Evolutionary conservation across 2,113 vertebrate species (phyloP), one percentile per base, ranked within the genome.

Genomic region (Amphilophus citrinellus): DNA sequence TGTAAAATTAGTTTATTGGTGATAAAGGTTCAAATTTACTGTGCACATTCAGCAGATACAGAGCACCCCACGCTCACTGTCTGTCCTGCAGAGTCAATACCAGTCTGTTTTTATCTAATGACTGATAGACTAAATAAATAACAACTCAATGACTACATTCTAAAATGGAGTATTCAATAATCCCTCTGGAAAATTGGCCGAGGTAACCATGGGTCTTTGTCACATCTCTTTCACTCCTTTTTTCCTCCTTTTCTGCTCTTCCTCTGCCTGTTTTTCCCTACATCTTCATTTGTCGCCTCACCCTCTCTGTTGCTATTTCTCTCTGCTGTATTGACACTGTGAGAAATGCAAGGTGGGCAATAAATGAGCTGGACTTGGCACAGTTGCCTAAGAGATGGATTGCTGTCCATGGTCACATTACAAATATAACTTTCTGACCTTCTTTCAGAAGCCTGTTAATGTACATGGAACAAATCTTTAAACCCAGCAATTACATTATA

Each of bases 271-370:
- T 80, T 68, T 66, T 61, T 4, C 1, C 58, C 76, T 63, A 50
- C 42, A 24, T 44, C 57, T 87, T 78, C 80, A 78, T 88, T 83
- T 80, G 68, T 79, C 77, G 56, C 80, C 27, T 56, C 58, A 75
- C 53, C 50, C 10, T 68, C 73, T 85, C 76, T 37, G 20, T 59
- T 86, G 82, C 79, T 76, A 22, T 87, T 78, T 81, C 78, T 76
- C 88, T 83, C 59, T 56, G 37, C 59, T 82, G 71, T 87, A 93
- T 90, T 90, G 90, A 89, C 88, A 92, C 76, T 63, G 89, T 20
- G 76, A 93, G 88, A 88, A 88, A 86, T 91, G 91, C 88, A 89
- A 92, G 60, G 87, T 91, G 87, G 86, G 93, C 94, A 96, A 91
- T 94, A 94, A 91, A 84, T 59, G 80, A 87, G 86, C 78, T 20